Conservation (phyloP, 2,888 invertebrate genomes). For the Malthinus flaveolus region DNA sequence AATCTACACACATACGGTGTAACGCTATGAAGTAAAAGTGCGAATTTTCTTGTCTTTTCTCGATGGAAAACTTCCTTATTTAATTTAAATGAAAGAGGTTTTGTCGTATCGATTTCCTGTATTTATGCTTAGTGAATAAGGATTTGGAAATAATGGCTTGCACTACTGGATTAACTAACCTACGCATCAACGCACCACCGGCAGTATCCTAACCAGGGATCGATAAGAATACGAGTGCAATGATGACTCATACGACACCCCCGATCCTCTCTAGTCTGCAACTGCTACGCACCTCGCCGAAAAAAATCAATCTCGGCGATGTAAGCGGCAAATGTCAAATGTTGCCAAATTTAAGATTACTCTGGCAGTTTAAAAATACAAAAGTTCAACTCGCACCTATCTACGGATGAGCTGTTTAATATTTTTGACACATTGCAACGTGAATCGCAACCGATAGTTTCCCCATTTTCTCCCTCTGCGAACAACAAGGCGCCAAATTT, state of each 20-base stretch:
- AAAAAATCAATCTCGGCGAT: conserved; percentile 52
- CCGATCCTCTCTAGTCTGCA: conserved; percentile 36
- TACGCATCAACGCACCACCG: conserved; percentile 38
- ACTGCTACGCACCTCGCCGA: conserved; percentile 39
- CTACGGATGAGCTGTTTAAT: neutral
- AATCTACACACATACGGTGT: too few relatives aligned
- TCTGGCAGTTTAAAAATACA: neutral
- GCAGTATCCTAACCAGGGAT: conserved; percentile 40
- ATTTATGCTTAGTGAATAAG: neutral
- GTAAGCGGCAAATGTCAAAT: conserved; percentile 51
- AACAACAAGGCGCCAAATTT: too few relatives aligned
- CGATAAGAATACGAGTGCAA: conserved; percentile 56
- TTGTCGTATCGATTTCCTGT: neutral
- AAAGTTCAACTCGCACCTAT: conserved; percentile 8
- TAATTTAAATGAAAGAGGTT: neutral
- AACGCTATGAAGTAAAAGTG: too few relatives aligned
- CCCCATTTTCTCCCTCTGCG: neutral
- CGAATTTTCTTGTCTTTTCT: neutral
- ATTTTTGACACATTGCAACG: neutral
- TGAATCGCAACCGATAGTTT: neutral
- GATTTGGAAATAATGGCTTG: conserved; percentile 6
- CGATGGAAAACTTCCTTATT: neutral
- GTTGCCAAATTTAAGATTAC: conserved; percentile 51
- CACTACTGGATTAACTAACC: conserved; percentile 41
- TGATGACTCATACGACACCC: conserved; percentile 54